These are phyloP conservation scores for Caretta caretta DNA, from an alignment of 2,113 vertebrate genomes.

Conservation along the genomic window DNA sequence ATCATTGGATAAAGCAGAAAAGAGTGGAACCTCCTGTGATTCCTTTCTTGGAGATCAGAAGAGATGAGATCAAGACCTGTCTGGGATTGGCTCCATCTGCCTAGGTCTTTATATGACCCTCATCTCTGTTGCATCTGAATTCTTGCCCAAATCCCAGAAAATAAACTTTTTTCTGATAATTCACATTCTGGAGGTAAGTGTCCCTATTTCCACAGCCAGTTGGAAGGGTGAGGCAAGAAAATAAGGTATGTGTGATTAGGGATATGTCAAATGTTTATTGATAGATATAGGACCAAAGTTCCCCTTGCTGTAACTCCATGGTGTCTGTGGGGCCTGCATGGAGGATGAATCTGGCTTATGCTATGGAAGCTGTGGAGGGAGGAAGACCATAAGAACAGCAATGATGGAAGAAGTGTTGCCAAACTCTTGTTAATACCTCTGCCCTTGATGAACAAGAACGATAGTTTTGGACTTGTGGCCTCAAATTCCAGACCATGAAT, in stretches of 20 bases:
- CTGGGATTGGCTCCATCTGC: background rate
- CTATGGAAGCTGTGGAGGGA: background rate
- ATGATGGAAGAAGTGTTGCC: background rate
- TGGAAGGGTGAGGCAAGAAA: background rate
- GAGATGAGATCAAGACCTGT: background rate
- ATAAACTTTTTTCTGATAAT: background rate
- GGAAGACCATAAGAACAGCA: background rate
- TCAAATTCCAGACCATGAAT: background rate
- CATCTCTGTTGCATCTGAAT: background rate
- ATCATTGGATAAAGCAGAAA: background rate
- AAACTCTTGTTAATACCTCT: background rate
- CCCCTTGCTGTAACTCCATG: background rate
- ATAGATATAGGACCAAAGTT: conserved; percentile 17
- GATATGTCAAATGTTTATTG: background rate
- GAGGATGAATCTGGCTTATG: conserved; percentile 21
- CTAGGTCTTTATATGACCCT: background rate
- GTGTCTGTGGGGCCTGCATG: conserved; percentile 36
- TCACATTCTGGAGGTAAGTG: background rate
- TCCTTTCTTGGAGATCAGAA: rapidly evolving
- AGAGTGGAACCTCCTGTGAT: background rate
- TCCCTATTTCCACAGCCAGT: background rate
- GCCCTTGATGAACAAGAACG: conserved; percentile 3
- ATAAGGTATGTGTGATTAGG: background rate
- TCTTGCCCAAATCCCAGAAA: background rate
- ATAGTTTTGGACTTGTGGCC: background rate